Percentiles rank a stretch among this genome's conserved stretches.
phyloP scores from a whole-genome alignment of 23 tunicate species.

The Botrylloides violaceus region DNA sequence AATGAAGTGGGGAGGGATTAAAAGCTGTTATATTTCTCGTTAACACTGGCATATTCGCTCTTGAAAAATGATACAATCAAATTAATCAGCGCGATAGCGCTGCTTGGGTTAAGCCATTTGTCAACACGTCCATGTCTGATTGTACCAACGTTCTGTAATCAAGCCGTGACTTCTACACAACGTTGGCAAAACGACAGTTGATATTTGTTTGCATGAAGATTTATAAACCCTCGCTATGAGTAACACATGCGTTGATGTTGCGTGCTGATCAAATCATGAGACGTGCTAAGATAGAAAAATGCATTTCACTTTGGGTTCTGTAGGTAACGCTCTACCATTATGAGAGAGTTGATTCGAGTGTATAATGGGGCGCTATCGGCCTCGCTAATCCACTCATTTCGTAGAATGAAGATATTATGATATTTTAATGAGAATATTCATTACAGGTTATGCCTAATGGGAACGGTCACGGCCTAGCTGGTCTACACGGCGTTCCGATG shows the following conservation, averaged over 20 bases:
- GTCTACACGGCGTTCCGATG: constrained; percentile 75
- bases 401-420: not conserved
- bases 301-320: not conserved
- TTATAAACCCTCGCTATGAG: not conserved
- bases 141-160: not conserved
- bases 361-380: not conserved
- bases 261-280: not conserved
- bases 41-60: not conserved
- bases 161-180: not conserved
- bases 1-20: not conserved
- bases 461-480: constrained; percentile 30
- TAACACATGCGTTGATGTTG: not conserved
- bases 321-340: not conserved
- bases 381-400: not conserved
- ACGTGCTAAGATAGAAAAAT: not conserved
- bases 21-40: not conserved
- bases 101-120: constrained; percentile 3
- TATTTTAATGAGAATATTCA: not conserved
- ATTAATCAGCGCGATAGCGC: not conserved
- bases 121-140: not conserved
- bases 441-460: constrained; percentile 18
- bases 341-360: not conserved
- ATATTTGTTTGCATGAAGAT: not conserved
- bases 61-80: not conserved
- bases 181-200: not conserved